Evolutionary conservation across 2,888 invertebrate genomes (phyloP).

Genomic region (Abrostola tripartita): DNA sequence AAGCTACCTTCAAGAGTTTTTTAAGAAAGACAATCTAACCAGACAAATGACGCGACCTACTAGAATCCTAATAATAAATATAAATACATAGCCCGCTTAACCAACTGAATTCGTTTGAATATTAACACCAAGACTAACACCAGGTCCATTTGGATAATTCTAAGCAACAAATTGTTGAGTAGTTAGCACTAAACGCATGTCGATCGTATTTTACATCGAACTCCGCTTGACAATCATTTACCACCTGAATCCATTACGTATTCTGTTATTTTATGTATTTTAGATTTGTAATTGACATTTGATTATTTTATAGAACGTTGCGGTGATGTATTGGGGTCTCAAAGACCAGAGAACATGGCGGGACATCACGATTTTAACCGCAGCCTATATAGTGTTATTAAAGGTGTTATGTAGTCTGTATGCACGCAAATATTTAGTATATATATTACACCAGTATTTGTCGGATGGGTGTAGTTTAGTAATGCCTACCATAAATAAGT

Average conservation of each 20-base stretch:
- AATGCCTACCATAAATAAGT: too few species aligned
- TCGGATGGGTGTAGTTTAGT: too few species aligned
- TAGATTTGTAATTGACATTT: neutral
- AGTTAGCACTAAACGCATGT: constrained; percentile 23
- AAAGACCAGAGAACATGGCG: too few species aligned
- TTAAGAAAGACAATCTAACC: neutral
- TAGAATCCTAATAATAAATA: constrained; percentile 31
- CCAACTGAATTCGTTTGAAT: constrained; percentile 37
- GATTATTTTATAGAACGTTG: neutral
- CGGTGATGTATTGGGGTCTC: too few species aligned
- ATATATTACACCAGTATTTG: too few species aligned
- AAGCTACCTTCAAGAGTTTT: too few species aligned
- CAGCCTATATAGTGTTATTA: too few species aligned
- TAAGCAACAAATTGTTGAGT: constrained; percentile 39
- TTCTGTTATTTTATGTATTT: constrained; percentile 6
- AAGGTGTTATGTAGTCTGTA: too few species aligned
- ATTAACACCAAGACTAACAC: constrained; percentile 24
- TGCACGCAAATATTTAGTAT: too few species aligned
- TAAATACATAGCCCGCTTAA: constrained; percentile 25
- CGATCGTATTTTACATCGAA: constrained; percentile 23
- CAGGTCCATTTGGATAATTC: constrained; percentile 34
- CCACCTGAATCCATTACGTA: constrained; percentile 21
- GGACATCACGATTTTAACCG: too few species aligned
- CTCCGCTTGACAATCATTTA: constrained; percentile 34
- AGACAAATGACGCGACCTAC: constrained; percentile 40